phyloP scores from a whole-genome alignment of 2,797 vertebrate genomes.

The Thamnophis elegans region DNA sequence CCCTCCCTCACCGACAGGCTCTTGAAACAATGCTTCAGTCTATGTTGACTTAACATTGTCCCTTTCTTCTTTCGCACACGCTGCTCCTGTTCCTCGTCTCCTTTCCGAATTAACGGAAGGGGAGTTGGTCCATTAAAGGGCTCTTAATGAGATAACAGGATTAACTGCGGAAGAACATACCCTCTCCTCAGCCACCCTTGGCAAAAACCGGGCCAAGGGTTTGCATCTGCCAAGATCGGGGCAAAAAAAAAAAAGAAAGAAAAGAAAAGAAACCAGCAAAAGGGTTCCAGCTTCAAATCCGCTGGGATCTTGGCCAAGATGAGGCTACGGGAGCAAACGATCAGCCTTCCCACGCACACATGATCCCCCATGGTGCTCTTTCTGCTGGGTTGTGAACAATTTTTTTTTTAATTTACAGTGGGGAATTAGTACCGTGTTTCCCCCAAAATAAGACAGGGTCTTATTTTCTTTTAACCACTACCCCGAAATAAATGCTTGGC shows the following conservation, averaged over 20 bases:
- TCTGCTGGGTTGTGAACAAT: not conserved
- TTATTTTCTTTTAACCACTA: too few relatives aligned
- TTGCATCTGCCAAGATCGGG: slow-evolving; percentile 1
- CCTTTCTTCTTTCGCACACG: not conserved
- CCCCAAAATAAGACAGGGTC: too few relatives aligned
- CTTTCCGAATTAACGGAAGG: slow-evolving; percentile 15
- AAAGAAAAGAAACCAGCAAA: not conserved
- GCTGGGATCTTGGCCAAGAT: slow-evolving; percentile 18
- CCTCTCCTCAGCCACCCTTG: not conserved
- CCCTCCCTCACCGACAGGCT: too few relatives aligned
- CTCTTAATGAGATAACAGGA: slow-evolving; percentile 41
- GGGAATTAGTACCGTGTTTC: not conserved
- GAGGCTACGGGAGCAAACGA: not conserved
- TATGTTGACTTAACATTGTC: slow-evolving; percentile 5
- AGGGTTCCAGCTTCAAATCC: not conserved
- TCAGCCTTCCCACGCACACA: not conserved
- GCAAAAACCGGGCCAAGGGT: not conserved
- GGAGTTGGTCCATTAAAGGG: slow-evolving; percentile 32
- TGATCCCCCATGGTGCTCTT: not conserved
- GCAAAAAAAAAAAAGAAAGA: not conserved
- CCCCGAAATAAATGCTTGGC: too few relatives aligned
- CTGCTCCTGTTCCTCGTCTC: not conserved
- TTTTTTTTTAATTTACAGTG: not conserved
- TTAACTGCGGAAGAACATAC: not conserved
- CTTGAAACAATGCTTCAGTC: not conserved